Percentiles rank a stretch among this genome's conserved stretches.
Conservation (phyloP, 53 echinoderm and acorn worm species). For the Holothuria leucospilota region DNA sequence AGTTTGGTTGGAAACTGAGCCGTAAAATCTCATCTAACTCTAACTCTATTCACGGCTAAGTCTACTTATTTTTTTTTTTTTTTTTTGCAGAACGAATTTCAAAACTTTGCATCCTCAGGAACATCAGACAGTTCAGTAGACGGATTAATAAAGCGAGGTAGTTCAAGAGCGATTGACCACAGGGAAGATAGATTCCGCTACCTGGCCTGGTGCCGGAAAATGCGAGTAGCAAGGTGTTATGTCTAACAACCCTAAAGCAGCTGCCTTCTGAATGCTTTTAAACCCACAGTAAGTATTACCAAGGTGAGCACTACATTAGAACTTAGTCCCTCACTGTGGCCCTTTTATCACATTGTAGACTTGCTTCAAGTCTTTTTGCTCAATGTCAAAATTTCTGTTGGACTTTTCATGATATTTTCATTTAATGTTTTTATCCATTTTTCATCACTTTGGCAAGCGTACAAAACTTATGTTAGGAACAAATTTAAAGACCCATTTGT, state of each 20-base stretch:
- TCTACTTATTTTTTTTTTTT: not conserved
- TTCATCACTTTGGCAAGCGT: too few relatives aligned
- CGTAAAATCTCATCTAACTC: too few relatives aligned
- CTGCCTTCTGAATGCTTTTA: not conserved
- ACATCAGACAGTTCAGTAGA: not conserved
- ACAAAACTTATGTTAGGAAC: too few relatives aligned
- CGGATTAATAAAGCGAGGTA: conserved; percentile 19
- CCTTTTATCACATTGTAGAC: too few relatives aligned
- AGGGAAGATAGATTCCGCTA: conserved; percentile 22
- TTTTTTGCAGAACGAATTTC: conserved; percentile 9
- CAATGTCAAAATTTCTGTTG: too few relatives aligned
- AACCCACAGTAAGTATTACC: not conserved
- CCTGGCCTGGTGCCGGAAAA: conserved; percentile 21
- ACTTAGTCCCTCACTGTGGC: too few relatives aligned
- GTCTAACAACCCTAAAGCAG: not conserved
- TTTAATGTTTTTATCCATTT: too few relatives aligned
- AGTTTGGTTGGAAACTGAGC: too few relatives aligned
- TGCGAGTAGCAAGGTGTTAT: conserved; percentile 19
- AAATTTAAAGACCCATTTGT: too few relatives aligned
- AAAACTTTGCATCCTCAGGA: conserved; percentile 18
- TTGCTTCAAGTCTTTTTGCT: too few relatives aligned
- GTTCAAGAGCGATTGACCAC: conserved; percentile 35
- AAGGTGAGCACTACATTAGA: too few relatives aligned
- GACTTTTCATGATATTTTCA: too few relatives aligned
- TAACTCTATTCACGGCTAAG: not conserved